Percentiles rank a stretch among this genome's conserved stretches.
Conservation (phyloP, 2,888 invertebrate genomes). For the Priocnemis perturbator region DNA sequence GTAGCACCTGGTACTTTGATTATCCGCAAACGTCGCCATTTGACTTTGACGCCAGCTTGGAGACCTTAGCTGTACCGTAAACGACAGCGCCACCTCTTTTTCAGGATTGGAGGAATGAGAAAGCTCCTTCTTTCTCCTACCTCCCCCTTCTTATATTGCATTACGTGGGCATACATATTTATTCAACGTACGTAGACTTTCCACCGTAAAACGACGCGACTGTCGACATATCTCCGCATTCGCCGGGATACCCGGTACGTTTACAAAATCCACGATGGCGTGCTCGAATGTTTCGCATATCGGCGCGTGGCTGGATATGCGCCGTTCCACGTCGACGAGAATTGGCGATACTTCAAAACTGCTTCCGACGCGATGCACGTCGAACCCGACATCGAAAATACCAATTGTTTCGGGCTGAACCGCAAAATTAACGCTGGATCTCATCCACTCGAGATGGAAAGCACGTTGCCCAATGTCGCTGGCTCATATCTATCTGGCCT, state of each 20-base stretch:
- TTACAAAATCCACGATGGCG: conserved; percentile 50
- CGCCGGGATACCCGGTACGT: conserved; percentile 45
- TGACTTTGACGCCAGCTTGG: not conserved
- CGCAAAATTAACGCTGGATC: too few relatives aligned
- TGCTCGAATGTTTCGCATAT: conserved; percentile 42
- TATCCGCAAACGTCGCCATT: conserved; percentile 23
- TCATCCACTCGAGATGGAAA: too few relatives aligned
- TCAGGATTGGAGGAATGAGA: conserved; percentile 27
- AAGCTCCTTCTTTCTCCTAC: conserved; percentile 25
- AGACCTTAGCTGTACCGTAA: conserved; percentile 19
- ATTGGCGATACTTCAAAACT: conserved; percentile 45
- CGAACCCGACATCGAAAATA: too few relatives aligned
- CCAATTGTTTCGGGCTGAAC: too few relatives aligned
- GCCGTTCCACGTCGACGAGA: not conserved
- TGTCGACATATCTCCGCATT: conserved; percentile 48
- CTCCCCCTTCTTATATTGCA: conserved; percentile 49
- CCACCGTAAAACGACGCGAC: conserved; percentile 48
- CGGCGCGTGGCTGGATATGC: conserved; percentile 25
- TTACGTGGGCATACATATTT: conserved; percentile 58
- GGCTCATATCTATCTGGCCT: too few relatives aligned
- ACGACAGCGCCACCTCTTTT: conserved; percentile 25
- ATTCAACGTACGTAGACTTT: conserved; percentile 56
- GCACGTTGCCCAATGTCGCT: too few relatives aligned
- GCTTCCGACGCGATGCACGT: conserved; percentile 13
- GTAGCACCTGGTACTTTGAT: conserved; percentile 25